A percentile compares a stretch with the other conserved stretches of the same genome.
Conservation (phyloP, 2,113 vertebrate species). For the Burhinus oedicnemus region DNA sequence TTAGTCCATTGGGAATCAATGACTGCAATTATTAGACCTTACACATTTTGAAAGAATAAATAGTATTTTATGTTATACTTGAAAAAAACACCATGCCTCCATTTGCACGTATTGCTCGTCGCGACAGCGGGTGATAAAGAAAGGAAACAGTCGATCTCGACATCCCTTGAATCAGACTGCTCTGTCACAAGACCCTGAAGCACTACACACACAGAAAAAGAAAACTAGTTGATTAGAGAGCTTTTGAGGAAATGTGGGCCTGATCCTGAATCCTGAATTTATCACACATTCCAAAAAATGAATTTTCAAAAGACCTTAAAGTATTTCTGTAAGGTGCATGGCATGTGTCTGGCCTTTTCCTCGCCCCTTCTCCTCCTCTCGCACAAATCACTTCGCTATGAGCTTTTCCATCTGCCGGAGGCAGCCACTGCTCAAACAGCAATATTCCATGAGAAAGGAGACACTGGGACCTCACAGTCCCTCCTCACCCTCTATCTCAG, state of each 20-base stretch:
- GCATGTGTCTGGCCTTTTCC: background rate
- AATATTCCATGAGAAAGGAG: background rate
- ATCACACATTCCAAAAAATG: background rate
- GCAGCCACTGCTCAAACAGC: background rate
- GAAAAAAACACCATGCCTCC: background rate
- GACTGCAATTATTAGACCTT: background rate
- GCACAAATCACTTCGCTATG: background rate
- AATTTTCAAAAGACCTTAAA: background rate
- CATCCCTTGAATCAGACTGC: background rate
- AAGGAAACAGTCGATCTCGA: background rate
- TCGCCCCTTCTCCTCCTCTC: background rate
- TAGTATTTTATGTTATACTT: background rate
- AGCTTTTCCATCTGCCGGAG: background rate
- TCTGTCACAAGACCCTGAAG: background rate
- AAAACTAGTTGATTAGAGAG: background rate
- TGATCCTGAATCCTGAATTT: background rate
- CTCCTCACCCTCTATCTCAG: background rate
- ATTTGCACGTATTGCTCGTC: background rate
- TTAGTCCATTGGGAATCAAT: background rate
- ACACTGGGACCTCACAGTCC: background rate
- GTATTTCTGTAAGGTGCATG: background rate
- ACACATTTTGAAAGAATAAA: background rate
- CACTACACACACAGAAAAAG: background rate
- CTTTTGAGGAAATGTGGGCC: background rate
- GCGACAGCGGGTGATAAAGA: background rate